These are phyloP conservation scores for Ooceraea biroi DNA, from an alignment of 1,140 invertebrate species.

Conservation along the genomic window DNA sequence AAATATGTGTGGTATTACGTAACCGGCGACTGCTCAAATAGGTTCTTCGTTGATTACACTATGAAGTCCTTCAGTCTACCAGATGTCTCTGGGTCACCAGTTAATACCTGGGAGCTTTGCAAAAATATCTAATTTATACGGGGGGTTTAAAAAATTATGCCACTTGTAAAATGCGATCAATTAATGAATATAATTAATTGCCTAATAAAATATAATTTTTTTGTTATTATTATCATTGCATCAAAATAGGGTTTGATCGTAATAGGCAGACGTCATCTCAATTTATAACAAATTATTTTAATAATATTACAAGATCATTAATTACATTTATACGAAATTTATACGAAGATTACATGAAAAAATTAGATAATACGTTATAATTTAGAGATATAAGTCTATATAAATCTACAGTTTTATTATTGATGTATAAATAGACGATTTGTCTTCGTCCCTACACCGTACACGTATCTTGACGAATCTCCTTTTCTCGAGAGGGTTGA, in stretches of 20 bases:
- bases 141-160: slow-evolving; percentile 6
- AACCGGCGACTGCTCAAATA: slow-evolving; percentile 51
- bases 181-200: neutral
- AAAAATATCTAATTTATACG: slow-evolving; percentile 2
- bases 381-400: too few species aligned
- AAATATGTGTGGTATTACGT: slow-evolving; percentile 41
- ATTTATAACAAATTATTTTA: too few species aligned
- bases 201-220: too few species aligned
- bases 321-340: too few species aligned
- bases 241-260: too few species aligned
- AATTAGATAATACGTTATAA: neutral
- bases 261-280: too few species aligned
- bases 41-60: slow-evolving; percentile 44
- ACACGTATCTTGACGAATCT: neutral
- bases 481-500: neutral
- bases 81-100: slow-evolving; percentile 15
- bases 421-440: neutral
- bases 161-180: neutral
- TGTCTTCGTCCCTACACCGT: neutral
- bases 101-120: slow-evolving; percentile 38
- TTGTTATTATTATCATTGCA: too few species aligned
- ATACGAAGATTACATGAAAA: neutral
- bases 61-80: slow-evolving; percentile 33
- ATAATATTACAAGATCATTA: too few species aligned
- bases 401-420: too few species aligned